Base-by-base conservation (phyloP, 2,113 vertebrate species). In the Festucalex cinctus region DNA sequence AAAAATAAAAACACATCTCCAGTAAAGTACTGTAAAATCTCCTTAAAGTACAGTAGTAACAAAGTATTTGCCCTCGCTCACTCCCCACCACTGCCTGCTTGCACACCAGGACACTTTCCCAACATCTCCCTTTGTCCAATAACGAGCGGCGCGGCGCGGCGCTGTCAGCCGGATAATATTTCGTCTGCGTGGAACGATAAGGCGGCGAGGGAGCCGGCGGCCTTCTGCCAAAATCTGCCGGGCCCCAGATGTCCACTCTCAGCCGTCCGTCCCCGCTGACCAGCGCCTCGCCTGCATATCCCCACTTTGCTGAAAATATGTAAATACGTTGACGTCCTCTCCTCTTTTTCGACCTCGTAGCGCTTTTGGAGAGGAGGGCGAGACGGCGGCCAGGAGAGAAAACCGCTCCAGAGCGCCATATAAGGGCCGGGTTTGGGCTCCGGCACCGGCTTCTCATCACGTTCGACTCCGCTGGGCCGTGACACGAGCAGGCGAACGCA, bases 291-390 rank as follows among this genome's bases (percentile, higher is more conserved):
- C 83, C 86, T 80, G 67, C 87, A 84, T 82, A 91, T 86, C 85
- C 85, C 87, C 83, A 87, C 83, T 78, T 87, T 75, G 62, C 84
- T 77, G 80, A 83, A 93, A 93, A 92, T 91, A 92, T 93, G 91
- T 93, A 92, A 93, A 93, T 93, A 92, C 88, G 88, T 91, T 90
- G 88, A 90, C 89, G 86, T 85, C 85, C 85, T 88, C 85, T 89
- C 60, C 39, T 86, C 84, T 88, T 79, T 76, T 87, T 76, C 75
- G 83, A 89, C 88, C 80, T 87, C 85, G 85, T 86, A 90, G 87
- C 85, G 77, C 86, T 85, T 88, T 82, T 81, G 80, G 86, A 85
- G 37, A 84, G 83, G 88, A 83, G 75, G 75, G 83, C 78, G 84
- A 89, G 89, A 85, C 86, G 81, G 86, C 71, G 62, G 77, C 88